Evolutionary conservation across 2,113 vertebrate genomes (phyloP).

Genomic region (Piprites chloris): DNA sequence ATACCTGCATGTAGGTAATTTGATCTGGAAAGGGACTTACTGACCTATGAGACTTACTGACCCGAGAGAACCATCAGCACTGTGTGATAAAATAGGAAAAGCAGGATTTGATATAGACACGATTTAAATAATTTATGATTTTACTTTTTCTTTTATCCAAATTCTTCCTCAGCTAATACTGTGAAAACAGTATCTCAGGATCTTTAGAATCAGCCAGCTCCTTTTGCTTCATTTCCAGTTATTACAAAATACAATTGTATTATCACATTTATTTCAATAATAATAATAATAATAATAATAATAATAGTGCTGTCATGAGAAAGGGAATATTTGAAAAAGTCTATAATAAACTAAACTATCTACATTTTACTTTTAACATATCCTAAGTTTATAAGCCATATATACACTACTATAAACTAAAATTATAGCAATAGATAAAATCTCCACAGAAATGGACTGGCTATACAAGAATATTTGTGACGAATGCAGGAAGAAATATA

Average conservation of each 20-base stretch:
- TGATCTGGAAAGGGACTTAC: background rate
- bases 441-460: background rate
- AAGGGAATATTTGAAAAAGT: background rate
- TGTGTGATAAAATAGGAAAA: background rate
- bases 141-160: background rate
- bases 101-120: background rate
- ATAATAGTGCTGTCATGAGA: background rate
- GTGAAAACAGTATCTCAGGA: background rate
- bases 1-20: background rate
- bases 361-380: background rate
- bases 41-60: background rate
- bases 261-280: background rate
- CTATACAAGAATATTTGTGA: background rate
- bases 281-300: background rate
- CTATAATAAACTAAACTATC: background rate
- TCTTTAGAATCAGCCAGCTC: background rate
- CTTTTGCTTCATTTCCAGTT: background rate
- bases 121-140: background rate
- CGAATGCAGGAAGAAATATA: background rate
- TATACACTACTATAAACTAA: background rate
- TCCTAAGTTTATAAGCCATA: background rate
- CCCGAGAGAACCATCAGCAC: background rate
- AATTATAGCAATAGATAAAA: background rate
- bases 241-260: background rate
- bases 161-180: background rate